Evolutionary conservation across 2,797 vertebrate species (phyloP), one percentile per base, ranked within the genome.

Genomic region (Pipistrellus kuhlii): DNA sequence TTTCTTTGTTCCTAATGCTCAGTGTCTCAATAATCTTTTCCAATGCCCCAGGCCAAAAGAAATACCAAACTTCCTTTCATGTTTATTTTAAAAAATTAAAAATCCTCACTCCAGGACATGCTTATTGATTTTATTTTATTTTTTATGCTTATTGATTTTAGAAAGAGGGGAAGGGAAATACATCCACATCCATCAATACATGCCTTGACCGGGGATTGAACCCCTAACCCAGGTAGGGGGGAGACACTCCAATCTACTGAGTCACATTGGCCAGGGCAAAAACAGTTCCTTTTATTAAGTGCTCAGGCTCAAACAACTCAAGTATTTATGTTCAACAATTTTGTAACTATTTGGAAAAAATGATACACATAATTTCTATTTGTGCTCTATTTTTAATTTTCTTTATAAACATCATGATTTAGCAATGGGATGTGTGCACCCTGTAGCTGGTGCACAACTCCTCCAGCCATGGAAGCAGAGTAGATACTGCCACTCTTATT

Each of bases 271-370:
- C 27, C 27, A 30, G 27, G 27, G 13, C 27, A 59, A 0, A 1
- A 84, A 41, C 7, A 32, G 57, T 88, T 86, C 9, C 59, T 89
- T 91, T 89, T 83, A 87, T 89, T 83, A 87, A 93, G 11, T 62
- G 38, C 62, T 93, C 62, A 85, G 38, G 77, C 27, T 62, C 72
- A 90, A 57, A 71, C 11, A 57, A 93, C 51, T 88, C 82, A 95
- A 80, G 30, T 64, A 83, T 78, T 93, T 89, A 72, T 62, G 51
- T 10, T 18, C 46, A 75, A 80, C 30, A 83, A 77, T 71, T 94
- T 76, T n/a, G 18, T 30, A 82, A 62, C 48, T 27, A 8, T 73
- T 85, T 78, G 66, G 75, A 84, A 94, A 94, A 82, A 68, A 66
- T 30, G 73, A 25, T 38, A 82, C 69, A 68, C 21, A 62, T 38